Percentiles rank a stretch among this genome's conserved stretches.
Conservation (phyloP, 2,888 invertebrate genomes). For the Phymatocera aterrima region DNA sequence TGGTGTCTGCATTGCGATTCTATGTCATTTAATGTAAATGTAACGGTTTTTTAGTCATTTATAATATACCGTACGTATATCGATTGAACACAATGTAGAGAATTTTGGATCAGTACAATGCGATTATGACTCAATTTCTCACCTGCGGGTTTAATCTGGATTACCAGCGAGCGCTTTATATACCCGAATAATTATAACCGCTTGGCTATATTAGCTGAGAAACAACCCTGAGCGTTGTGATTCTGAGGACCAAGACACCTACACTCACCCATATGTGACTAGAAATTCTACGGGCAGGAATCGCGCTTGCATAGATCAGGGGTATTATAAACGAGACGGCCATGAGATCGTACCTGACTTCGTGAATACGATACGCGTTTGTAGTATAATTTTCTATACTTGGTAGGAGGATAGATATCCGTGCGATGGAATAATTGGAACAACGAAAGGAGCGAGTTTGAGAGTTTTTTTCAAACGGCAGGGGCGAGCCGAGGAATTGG, state of each 20-base stretch:
- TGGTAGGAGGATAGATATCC: not conserved
- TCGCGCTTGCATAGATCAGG: not conserved
- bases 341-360: not conserved
- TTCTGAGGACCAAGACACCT: not conserved
- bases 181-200: not conserved
- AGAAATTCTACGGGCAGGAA: not conserved
- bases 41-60: not conserved
- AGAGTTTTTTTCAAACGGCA: not conserved
- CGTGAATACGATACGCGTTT: not conserved
- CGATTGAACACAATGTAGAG: not conserved
- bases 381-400: not conserved
- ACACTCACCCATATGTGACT: not conserved
- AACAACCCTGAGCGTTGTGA: slow-evolving; percentile 21
- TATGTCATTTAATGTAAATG: too few relatives aligned
- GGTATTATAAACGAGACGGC: not conserved
- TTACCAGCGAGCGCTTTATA: slow-evolving; percentile 1
- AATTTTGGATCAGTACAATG: slow-evolving; percentile 32
- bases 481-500: not conserved
- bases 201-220: not conserved
- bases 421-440: too few relatives aligned
- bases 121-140: slow-evolving; percentile 16
- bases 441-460: not conserved
- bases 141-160: slow-evolving; percentile 28
- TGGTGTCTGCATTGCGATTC: not conserved
- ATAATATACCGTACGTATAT: not conserved